phyloP scores from a whole-genome alignment of 2,113 vertebrate genomes.

The Lampris incognitus region DNA sequence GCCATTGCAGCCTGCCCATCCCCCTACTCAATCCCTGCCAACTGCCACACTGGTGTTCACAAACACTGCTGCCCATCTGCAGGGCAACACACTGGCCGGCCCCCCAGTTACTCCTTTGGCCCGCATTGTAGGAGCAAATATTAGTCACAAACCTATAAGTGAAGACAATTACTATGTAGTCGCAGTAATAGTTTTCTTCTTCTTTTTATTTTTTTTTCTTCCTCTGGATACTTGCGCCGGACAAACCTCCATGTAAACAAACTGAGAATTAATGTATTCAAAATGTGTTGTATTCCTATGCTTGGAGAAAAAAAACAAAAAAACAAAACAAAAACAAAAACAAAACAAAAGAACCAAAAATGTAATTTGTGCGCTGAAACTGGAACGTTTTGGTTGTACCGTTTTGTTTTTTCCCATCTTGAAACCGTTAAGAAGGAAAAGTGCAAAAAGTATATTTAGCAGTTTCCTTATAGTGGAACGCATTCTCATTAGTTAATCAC shows the following conservation, averaged over 20 bases:
- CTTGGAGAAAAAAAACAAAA: background rate
- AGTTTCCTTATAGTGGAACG: slow-evolving; percentile 75
- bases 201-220: background rate
- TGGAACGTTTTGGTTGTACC: slow-evolving; percentile 42
- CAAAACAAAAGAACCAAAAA: background rate
- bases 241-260: slow-evolving; percentile 32
- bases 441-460: slow-evolving; percentile 64
- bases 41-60: slow-evolving; percentile 80
- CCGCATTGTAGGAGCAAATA: slow-evolving; percentile 42
- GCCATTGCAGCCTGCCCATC: slow-evolving; percentile 78
- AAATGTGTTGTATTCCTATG: slow-evolving; percentile 2
- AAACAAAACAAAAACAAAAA: background rate
- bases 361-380: slow-evolving; percentile 29
- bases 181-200: background rate
- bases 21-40: slow-evolving; percentile 75
- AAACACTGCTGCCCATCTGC: slow-evolving; percentile 82
- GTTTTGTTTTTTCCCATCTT: slow-evolving; percentile 26
- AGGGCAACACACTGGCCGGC: slow-evolving; percentile 75
- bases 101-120: slow-evolving; percentile 61
- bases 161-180: slow-evolving; percentile 43
- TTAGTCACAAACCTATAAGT: slow-evolving; percentile 35
- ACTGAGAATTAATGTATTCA: slow-evolving; percentile 13
- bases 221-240: background rate
- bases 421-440: slow-evolving; percentile 48
- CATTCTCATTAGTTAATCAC: slow-evolving; percentile 81